phyloP scores from a whole-genome alignment of 2,113 vertebrate species.

The Siniperca chuatsi region DNA sequence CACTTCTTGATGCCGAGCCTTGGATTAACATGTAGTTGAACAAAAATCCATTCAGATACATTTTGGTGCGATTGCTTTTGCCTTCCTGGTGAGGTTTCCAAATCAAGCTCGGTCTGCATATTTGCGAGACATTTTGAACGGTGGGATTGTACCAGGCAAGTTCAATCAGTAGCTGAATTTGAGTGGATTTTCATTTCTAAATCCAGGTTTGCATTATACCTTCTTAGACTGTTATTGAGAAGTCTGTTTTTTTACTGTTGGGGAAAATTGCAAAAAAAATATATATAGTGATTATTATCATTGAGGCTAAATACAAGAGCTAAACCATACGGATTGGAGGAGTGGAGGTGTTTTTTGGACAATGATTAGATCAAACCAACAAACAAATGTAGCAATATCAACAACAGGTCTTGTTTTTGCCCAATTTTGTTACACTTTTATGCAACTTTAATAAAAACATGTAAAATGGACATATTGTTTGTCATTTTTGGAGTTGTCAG shows the following conservation, averaged over 20 bases:
- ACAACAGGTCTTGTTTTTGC: slow-evolving; percentile 82
- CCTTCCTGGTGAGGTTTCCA: slow-evolving; percentile 38
- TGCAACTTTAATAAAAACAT: slow-evolving; percentile 89
- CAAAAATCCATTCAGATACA: slow-evolving; percentile 69
- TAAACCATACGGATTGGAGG: slow-evolving; percentile 63
- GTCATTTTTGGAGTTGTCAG: background rate
- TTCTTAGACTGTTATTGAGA: slow-evolving; percentile 81
- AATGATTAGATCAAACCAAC: slow-evolving; percentile 74
- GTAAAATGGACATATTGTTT: slow-evolving; percentile 61
- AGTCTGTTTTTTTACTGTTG: slow-evolving; percentile 78
- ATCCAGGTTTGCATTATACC: slow-evolving; percentile 76
- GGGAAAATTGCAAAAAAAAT: slow-evolving; percentile 69
- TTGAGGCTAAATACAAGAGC: slow-evolving; percentile 70
- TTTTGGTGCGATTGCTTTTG: slow-evolving; percentile 68
- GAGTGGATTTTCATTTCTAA: slow-evolving; percentile 74
- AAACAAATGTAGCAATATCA: slow-evolving; percentile 86
- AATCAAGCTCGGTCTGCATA: slow-evolving; percentile 9
- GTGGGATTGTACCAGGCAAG: slow-evolving; percentile 49
- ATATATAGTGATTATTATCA: slow-evolving; percentile 61
- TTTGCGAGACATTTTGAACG: slow-evolving; percentile 26
- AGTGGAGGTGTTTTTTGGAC: slow-evolving; percentile 65
- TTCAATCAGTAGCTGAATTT: slow-evolving; percentile 66
- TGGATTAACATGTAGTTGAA: slow-evolving; percentile 63
- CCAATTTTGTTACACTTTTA: slow-evolving; percentile 89
- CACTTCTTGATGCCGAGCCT: slow-evolving; percentile 69